Evolutionary conservation across 2,113 vertebrate species (phyloP).

Genomic region (Corythoichthys intestinalis): DNA sequence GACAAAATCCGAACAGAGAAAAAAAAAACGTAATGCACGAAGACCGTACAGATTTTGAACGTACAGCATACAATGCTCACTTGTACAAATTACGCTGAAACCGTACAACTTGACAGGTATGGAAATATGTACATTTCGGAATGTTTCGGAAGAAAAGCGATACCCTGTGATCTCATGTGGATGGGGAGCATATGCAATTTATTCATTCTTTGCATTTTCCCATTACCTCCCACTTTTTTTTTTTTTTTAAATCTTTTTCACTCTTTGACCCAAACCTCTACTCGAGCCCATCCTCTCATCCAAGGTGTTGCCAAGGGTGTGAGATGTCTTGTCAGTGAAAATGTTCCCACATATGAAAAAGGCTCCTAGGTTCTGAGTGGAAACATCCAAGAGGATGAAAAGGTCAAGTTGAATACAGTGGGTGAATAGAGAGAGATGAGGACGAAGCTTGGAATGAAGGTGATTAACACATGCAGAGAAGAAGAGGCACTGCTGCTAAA

Average conservation of each 20-base stretch:
- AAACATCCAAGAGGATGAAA: conserved; percentile 52
- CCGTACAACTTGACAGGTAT: no score
- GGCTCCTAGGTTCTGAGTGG: conserved; percentile 51
- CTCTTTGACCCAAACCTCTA: not conserved
- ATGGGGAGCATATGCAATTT: not conserved
- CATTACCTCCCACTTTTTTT: conserved; percentile 10
- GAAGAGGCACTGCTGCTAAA: conserved; percentile 29
- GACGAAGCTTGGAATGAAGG: conserved; percentile 29
- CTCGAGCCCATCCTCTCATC: conserved; percentile 18
- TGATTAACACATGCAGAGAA: conserved; percentile 55
- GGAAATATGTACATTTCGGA: not conserved
- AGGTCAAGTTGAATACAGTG: conserved; percentile 65
- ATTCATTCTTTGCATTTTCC: conserved; percentile 1
- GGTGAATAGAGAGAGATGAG: conserved; percentile 40
- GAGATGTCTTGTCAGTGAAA: conserved; percentile 57
- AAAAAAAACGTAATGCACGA: no score
- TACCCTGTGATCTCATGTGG: not conserved
- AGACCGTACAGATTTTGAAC: no score
- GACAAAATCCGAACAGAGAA: no score
- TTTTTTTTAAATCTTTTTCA: conserved; percentile 17
- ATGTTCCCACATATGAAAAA: conserved; percentile 66
- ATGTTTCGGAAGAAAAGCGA: not conserved
- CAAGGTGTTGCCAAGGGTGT: conserved; percentile 59
- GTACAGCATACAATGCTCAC: no score
- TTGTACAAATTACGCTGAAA: no score